Base-by-base conservation (phyloP, 92 coral and sea anemone species). In the Metridium senile region DNA sequence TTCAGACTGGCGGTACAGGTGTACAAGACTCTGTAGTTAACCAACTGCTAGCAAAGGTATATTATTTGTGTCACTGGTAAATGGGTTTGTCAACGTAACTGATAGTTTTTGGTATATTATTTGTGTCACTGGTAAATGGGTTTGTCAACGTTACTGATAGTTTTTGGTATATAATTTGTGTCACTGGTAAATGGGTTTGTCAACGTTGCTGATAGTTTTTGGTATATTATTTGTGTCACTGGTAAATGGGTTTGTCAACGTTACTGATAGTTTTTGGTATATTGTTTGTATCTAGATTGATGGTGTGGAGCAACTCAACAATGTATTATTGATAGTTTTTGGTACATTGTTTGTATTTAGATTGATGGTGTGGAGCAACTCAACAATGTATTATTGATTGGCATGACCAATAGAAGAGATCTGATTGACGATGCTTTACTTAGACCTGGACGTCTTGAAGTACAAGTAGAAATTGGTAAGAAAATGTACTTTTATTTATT, bases 21-120 rank as follows among this genome's bases (percentile, higher is more conserved):
- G 99, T 96, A 1, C 99, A 96, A 69, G 99, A 96, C 62, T 96
- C 99, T n/a, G 99, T 96, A 27, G 99, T 96, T 4, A 96, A 96
- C 65, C 99, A 96, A 57, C 87, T 96, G 58, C 87, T 93, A 21
- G 99, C 99, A 0, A 96, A 94, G 93, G 98, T 94, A 74, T 72
- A 27, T 58, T 58, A 58, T 22, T 58, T 22, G 26, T 13, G n/a
- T 13, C 58, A 51, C 13, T n/a, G n/a, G n/a, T n/a, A n/a, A n/a
- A n/a, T n/a, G n/a, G n/a, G n/a, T n/a, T n/a, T n/a, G n/a, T n/a
- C n/a, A n/a, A n/a, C n/a, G n/a, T n/a, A n/a, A n/a, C n/a, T n/a
- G n/a, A n/a, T n/a, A n/a, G n/a, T n/a, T n/a, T n/a, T n/a, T n/a
- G n/a, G n/a, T n/a, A n/a, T n/a, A n/a, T n/a, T n/a, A n/a, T n/a